Conservation (phyloP, 2,113 vertebrate species). For the Etheostoma cragini region DNA sequence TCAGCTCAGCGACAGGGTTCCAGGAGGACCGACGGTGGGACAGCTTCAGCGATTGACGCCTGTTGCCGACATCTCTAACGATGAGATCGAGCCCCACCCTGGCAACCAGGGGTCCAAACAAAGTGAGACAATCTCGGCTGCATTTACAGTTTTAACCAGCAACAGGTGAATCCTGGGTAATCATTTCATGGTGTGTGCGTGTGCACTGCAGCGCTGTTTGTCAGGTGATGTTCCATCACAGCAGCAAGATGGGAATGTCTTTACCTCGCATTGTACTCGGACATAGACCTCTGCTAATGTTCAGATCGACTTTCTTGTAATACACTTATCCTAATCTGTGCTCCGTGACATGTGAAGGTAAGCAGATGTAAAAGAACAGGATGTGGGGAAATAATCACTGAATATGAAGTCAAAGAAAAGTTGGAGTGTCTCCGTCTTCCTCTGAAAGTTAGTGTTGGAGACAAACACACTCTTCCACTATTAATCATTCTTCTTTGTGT, state of each 20-base stretch:
- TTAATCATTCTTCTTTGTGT: constrained; percentile 30
- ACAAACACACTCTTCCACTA: constrained; percentile 21
- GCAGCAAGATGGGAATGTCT: constrained; percentile 16
- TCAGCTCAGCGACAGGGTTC: constrained; percentile 45
- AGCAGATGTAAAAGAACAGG: constrained; percentile 13
- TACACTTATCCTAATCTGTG: constrained; percentile 1
- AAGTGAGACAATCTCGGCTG: constrained; percentile 34
- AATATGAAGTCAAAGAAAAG: constrained; percentile 8
- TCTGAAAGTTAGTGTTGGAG: constrained; percentile 18
- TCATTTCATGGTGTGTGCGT: constrained; percentile 26
- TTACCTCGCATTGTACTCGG: background rate
- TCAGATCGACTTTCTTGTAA: constrained; percentile 5
- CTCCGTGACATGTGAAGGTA: constrained; percentile 18
- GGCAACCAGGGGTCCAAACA: constrained; percentile 68
- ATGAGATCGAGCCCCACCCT: constrained; percentile 60
- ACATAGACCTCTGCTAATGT: constrained; percentile 6
- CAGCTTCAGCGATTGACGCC: constrained; percentile 20
- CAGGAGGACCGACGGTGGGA: constrained; percentile 4
- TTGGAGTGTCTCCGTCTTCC: constrained; percentile 17
- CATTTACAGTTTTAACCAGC: constrained; percentile 38
- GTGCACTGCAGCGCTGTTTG: background rate
- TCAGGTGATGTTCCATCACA: constrained; percentile 20
- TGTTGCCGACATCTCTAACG: constrained; percentile 15
- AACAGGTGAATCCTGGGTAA: constrained; percentile 59
- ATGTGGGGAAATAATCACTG: constrained; percentile 12